Conservation (phyloP, 1,140 invertebrate species). For the Lucilia cuprina region DNA sequence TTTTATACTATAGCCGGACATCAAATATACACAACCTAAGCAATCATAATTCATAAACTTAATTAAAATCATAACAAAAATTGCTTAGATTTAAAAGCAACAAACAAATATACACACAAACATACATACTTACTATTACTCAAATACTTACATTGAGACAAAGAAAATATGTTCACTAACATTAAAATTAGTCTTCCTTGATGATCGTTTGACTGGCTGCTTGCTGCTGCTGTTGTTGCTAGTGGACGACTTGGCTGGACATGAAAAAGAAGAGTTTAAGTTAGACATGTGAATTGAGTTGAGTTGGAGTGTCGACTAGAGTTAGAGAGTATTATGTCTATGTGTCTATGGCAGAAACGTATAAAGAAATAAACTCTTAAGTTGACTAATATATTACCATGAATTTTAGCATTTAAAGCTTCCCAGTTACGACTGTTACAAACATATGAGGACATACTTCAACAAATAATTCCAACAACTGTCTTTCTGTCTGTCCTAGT, state of each 20-base stretch:
- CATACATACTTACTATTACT: neutral
- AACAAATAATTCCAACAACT: neutral
- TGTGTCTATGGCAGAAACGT: neutral
- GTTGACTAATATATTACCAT: conserved; percentile 37
- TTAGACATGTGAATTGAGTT: neutral
- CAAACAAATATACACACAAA: no score
- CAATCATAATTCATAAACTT: conserved; percentile 40
- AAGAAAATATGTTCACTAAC: conserved; percentile 11
- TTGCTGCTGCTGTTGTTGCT: no score
- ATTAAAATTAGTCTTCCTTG: conserved; percentile 26
- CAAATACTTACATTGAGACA: neutral
- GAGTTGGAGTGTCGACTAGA: conserved; percentile 1
- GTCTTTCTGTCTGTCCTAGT: neutral
- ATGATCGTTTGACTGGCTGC: neutral
- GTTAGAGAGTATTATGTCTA: neutral
- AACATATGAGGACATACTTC: neutral
- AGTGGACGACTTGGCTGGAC: neutral
- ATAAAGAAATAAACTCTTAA: conserved; percentile 10
- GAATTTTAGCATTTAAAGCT: conserved; percentile 38
- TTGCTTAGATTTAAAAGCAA: conserved; percentile 13
- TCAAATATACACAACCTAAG: neutral
- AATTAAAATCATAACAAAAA: conserved; percentile 40
- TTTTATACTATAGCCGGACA: neutral
- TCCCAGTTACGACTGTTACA: conserved; percentile 31
- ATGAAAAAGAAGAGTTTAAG: neutral